Base-by-base conservation (phyloP, 2,797 vertebrate species). In the Lepilemur ruficaudatus region DNA sequence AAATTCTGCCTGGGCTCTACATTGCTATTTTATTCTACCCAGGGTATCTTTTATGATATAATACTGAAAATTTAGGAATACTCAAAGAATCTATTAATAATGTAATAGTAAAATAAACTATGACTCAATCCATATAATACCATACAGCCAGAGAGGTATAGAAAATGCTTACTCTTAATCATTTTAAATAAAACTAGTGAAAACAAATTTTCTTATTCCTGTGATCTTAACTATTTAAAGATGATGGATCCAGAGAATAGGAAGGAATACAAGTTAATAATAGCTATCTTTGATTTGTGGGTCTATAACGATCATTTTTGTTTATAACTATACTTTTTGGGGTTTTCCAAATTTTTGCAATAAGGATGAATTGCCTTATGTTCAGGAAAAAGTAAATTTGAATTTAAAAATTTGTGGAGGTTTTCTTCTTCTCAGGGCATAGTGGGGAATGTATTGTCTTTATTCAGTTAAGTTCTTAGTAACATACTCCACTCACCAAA, bases 301-400 rank as follows among this genome's bases (percentile, higher is more conserved):
- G 11, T 52, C 38, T 52, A 18, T n/a, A 32, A 38, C 22, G 5
- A 52, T 59, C 20, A 2, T 75, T n/a, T 10, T 55, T 69, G 78
- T 78, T 91, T 43, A 0, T 52, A 43, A 70, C 5, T 83, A 9
- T 65, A 72, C 5, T 70, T 86, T 79, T 52, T 23, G 20, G 13
- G 6, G 17, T 32, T 90, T 93, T 87, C 52, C 25, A 96, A 43
- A 25, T 7, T 79, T 90, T 95, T 78, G 10, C 48, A 75, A 5
- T 75, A 50, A 55, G 23, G 69, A 65, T 41, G 8, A 23, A 76
- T 82, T 81, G 73, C 4, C 5, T 93, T 90, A 91, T 59, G 14
- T 78, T 91, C 35, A 91, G n/a, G 22, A 85, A 96, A 96, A 95
- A 67, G 7, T 76, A 91, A 82, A 69, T 85, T 89, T 88, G 59